phyloP scores from a whole-genome alignment of 1,140 invertebrate genomes.

The Aricia agestis region DNA sequence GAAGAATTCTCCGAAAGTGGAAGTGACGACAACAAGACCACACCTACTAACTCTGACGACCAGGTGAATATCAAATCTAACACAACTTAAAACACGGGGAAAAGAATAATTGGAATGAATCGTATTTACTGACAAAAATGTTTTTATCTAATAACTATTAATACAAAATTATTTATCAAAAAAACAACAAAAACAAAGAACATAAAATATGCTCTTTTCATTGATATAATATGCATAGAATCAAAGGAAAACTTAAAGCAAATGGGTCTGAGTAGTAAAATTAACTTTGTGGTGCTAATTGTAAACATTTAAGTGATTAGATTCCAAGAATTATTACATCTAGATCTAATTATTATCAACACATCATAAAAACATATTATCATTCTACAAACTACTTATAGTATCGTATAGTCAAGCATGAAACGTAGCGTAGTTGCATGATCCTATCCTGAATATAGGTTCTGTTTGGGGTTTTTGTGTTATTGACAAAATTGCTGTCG shows the following conservation, averaged over 20 bases:
- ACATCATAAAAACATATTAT: background rate
- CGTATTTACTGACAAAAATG: no score
- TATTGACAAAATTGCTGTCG: background rate
- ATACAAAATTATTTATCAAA: background rate
- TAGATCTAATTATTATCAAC: no score
- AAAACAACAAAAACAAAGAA: background rate
- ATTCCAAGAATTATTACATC: no score
- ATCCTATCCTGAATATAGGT: slow-evolving; percentile 36
- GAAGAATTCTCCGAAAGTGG: slow-evolving; percentile 79
- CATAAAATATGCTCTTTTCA: background rate
- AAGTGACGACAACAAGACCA: slow-evolving; percentile 68
- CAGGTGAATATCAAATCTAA: slow-evolving; percentile 74
- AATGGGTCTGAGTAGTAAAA: background rate
- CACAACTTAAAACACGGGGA: slow-evolving; percentile 8
- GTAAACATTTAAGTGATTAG: no score
- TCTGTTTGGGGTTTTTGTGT: slow-evolving; percentile 29
- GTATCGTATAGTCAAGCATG: slow-evolving; percentile 28
- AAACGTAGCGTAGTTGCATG: slow-evolving; percentile 51
- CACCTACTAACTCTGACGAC: slow-evolving; percentile 73
- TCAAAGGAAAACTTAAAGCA: background rate
- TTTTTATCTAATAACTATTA: no score
- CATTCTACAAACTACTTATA: background rate
- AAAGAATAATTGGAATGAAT: background rate
- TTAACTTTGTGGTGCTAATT: background rate
- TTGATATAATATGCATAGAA: background rate